Base-by-base conservation (phyloP, 2,888 invertebrate species). In the Harpalus rufipes region DNA sequence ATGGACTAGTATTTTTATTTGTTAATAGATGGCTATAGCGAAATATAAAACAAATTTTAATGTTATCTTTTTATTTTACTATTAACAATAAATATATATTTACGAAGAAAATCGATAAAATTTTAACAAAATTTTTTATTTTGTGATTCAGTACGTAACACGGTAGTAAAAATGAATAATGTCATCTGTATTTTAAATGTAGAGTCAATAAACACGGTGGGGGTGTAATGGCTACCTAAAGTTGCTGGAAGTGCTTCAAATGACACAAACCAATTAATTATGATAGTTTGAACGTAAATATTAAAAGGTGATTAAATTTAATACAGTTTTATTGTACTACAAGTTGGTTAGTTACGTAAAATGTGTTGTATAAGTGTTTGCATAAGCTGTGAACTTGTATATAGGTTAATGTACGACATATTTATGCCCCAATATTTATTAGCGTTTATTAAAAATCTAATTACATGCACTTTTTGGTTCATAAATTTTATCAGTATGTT, bases 171-270 rank as follows among this genome's bases (percentile, higher is more conserved):
- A 74, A 74, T 74, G 74, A 58, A 59, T 72, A 83, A 61, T 41
- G 78, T 76, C 61, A 61, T 84, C 61, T 41, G 39, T 51, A 65
- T 72, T 79, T 84, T 61, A 80, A 85, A 79, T 80, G 59, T 68
- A 58, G 56, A 85, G 85, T 85, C 85, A 85, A 85, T 84, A 85
- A 78, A 84, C 87, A 87, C 87, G 88, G 90, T 90, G 90, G 90
- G 91, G 91, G 91, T 90, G 90, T 89, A 91, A 91, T 91, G 91
- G 91, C 91, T 89, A 89, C 90, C 89, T 88, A 89, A 89, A 89
- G 89, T 89, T 89, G 89, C 88, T 88, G 87, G 89, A 89, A 89
- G 89, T 89, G 89, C 86, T 88, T 88, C 88, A 88, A 89, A 88
- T 89, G 88, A 87, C 87, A 88, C 88, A 85, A 85, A 85, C 85